Evolutionary conservation across 1,140 invertebrate species (phyloP).

Genomic region (Penaeus japonicus): DNA sequence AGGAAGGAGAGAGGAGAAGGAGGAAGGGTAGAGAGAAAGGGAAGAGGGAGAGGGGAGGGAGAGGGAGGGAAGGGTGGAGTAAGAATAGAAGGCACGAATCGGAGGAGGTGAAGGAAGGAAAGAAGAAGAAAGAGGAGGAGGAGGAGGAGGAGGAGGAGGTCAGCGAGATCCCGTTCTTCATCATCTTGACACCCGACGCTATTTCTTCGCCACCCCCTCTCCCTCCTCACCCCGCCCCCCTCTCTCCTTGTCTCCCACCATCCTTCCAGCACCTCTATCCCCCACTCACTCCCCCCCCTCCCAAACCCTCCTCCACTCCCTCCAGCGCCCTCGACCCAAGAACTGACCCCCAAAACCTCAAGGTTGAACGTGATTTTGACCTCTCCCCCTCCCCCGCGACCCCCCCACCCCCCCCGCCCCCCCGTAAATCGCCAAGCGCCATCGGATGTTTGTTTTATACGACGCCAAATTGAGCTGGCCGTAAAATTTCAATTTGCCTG

Average conservation of each 20-base stretch:
- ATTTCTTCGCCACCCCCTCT: not conserved
- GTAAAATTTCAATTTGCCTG: conserved; percentile 55
- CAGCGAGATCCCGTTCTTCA: not conserved
- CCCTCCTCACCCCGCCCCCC: not conserved
- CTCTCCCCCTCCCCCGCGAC: not conserved
- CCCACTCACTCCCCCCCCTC: not conserved
- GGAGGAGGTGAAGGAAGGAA: not conserved
- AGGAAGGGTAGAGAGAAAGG: not conserved
- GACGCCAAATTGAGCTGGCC: conserved; percentile 44
- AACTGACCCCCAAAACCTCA: not conserved
- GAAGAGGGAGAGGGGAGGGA: not conserved
- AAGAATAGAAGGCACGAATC: no score
- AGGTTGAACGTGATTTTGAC: not conserved
- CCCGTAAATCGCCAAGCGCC: conserved; percentile 10
- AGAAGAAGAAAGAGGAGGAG: not conserved
- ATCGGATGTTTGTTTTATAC: conserved; percentile 20
- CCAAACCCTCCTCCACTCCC: not conserved
- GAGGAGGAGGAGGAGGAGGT: not conserved
- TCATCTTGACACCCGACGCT: not conserved
- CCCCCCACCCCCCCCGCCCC: not conserved
- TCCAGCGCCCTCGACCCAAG: not conserved
- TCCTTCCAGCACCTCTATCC: not conserved
- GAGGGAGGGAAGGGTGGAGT: not conserved
- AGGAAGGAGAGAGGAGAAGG: not conserved
- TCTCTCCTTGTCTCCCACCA: not conserved